Evolutionary conservation across 2,113 vertebrate genomes (phyloP).

Genomic region (Macrotus californicus): DNA sequence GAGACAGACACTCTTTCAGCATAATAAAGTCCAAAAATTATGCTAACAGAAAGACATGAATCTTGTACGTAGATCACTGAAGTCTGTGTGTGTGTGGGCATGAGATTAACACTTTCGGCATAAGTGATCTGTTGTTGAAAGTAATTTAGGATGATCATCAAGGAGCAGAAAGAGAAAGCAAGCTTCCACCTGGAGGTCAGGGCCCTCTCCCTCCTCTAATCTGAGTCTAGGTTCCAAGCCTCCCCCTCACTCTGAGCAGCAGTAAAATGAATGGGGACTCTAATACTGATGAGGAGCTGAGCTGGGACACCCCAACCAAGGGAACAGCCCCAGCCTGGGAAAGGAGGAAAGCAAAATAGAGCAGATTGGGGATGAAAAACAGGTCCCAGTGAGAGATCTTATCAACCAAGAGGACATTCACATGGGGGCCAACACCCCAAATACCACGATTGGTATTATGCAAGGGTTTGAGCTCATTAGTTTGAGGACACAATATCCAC

Average conservation of each 20-base stretch:
- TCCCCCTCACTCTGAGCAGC: neutral
- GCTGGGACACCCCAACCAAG: neutral
- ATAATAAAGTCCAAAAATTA: slow-evolving; percentile 35
- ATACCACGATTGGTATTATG: no score
- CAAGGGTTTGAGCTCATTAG: neutral
- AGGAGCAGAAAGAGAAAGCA: slow-evolving; percentile 1
- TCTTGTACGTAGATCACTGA: neutral
- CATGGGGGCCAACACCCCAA: fast-evolving
- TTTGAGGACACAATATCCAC: neutral
- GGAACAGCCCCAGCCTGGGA: neutral
- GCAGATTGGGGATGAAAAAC: neutral
- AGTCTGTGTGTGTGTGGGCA: neutral
- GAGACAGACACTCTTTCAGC: slow-evolving; percentile 38
- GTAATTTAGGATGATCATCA: neutral
- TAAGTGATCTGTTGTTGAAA: neutral
- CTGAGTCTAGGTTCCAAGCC: neutral
- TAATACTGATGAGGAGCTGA: neutral
- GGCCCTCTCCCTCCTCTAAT: neutral
- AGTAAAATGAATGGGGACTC: neutral
- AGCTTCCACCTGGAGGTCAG: neutral
- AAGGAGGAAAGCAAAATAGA: neutral
- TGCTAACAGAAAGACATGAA: slow-evolving; percentile 6
- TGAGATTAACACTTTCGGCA: slow-evolving; percentile 7
- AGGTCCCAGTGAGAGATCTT: neutral
- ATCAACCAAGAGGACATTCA: neutral